phyloP scores from a whole-genome alignment of 2,113 vertebrate genomes.

The Protobothrops mucrosquamatus region DNA sequence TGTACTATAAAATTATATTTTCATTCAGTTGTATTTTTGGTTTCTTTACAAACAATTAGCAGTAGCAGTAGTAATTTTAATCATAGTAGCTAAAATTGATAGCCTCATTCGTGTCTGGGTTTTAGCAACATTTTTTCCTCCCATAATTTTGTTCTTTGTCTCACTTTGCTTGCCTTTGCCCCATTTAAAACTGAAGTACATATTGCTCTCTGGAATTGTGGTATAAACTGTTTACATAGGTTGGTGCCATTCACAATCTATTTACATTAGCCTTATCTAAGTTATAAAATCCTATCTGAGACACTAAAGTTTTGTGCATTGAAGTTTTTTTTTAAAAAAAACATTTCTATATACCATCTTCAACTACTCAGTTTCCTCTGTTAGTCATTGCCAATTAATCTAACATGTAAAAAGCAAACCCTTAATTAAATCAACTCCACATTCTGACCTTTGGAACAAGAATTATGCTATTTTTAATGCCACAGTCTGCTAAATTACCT shows the following conservation, averaged over 20 bases:
- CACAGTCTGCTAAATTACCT: slow-evolving; percentile 32
- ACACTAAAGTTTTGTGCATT: neutral
- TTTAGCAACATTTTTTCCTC: neutral
- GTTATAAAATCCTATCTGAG: neutral
- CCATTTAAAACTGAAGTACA: neutral
- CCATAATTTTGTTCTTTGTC: too few relatives aligned
- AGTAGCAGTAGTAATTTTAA: neutral
- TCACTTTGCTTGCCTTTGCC: neutral
- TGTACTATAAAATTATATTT: neutral
- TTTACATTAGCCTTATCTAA: neutral
- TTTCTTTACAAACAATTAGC: neutral
- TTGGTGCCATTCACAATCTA: neutral
- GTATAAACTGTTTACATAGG: neutral
- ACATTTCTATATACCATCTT: neutral
- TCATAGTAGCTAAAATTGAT: neutral
- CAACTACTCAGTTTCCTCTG: fast-evolving
- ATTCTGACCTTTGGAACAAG: slow-evolving; percentile 4
- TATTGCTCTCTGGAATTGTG: neutral
- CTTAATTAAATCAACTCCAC: neutral
- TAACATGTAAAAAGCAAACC: slow-evolving; percentile 25
- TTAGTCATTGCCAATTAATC: neutral
- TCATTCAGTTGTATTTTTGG: neutral
- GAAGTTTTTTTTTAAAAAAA: neutral
- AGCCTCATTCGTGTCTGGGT: too few relatives aligned
- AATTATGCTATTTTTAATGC: slow-evolving; percentile 37